Evolutionary conservation across 1,140 invertebrate genomes (phyloP), one percentile per base, ranked within the genome.

Genomic region (Ips nitidus): DNA sequence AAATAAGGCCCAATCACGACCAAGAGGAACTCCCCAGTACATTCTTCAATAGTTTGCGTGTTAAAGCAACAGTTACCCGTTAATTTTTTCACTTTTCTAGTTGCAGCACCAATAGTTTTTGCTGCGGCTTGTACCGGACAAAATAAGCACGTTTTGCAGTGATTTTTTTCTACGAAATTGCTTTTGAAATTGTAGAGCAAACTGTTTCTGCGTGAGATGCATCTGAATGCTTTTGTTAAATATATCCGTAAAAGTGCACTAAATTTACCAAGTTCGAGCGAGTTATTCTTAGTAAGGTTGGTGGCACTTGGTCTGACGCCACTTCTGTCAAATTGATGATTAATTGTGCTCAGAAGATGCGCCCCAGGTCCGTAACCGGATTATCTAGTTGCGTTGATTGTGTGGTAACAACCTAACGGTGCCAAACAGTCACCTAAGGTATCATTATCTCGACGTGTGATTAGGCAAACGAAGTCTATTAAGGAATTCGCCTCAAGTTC

Each of bases 1-100:
- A 50, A 50, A 50, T 50, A 50, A 50, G 45, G 45, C 45, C 45
- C 45, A 50, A 50, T 50, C 45, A 50, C 45, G 45, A 50, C 22
- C 22, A 22, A 22, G 22, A 6, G 7, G 7, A 6, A 50, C 45
- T 50, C 7, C 22, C 22, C 45, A 6, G 45, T 22, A 50, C 45
- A 50, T 50, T 50, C 45, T 50, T 50, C 45, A 6, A 50, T 22
- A 22, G 22, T 22, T 50, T 1, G 45, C 45, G 45, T 50, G 45
- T 22, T 50, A 50, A 50, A 50, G 45, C 45, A 50, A 50, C 45
- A 6, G 45, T 50, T 8, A 50, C 6, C 22, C 22, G 45, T 22
- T 50, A 22, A 50, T 50, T 50, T 50, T 50, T 50, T 50, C 45
- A 22, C 45, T 8, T 50, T 50, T 6, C 45, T 50, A 22, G 45